Evolutionary conservation across 1,140 invertebrate genomes (phyloP).

Genomic region (Penaeus japonicus): DNA sequence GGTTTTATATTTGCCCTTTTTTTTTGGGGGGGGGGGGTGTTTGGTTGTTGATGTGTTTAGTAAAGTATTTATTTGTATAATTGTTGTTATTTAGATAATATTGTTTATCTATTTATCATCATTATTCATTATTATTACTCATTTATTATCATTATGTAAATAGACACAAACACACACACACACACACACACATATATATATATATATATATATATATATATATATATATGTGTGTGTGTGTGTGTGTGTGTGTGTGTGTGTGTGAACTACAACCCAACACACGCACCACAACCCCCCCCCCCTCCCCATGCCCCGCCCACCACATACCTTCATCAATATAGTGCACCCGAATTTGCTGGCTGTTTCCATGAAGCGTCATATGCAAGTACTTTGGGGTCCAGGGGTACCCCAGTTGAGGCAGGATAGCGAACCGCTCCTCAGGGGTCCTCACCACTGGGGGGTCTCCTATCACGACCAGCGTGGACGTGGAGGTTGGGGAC

Average conservation of each 20-base stretch:
- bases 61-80: no score
- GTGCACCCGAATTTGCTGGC: conserved; percentile 4
- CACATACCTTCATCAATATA: conserved; percentile 40
- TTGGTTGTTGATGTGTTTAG: no score
- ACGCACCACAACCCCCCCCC: not conserved
- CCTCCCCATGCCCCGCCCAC: not conserved
- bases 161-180: no score
- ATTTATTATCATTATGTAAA: no score
- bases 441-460: conserved; percentile 23
- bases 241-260: not conserved
- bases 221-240: not conserved
- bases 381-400: conserved; percentile 29
- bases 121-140: no score
- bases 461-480: not conserved
- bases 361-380: not conserved
- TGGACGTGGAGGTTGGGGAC: no score
- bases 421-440: not conserved
- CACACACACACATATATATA: no score
- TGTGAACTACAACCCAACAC: not conserved
- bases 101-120: no score
- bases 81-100: no score
- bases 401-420: conserved; percentile 29
- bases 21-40: not conserved
- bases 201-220: no score
- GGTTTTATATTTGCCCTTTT: no score